Evolutionary conservation across 2,888 invertebrate species (phyloP), one percentile per base, ranked within the genome.

Genomic region (Papilio protenor): DNA sequence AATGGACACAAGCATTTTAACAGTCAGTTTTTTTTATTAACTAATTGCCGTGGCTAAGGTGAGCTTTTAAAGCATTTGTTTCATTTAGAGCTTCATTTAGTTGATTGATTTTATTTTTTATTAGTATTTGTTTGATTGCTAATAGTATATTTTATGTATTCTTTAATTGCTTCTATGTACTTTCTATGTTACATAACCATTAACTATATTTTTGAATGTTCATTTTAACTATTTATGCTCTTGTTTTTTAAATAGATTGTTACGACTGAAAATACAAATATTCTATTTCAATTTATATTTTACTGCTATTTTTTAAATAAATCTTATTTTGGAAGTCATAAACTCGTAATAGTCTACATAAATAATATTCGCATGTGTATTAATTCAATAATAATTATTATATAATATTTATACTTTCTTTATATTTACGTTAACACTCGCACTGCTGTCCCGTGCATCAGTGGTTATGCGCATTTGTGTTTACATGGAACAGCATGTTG

Each of bases 11-110:
- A 72, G 72, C 64, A 52, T 40, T 40, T 40, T 76, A 66, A 72
- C 52, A 70, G 72, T 77, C 77, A 75, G 75, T 79, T 82, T 80
- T 75, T 78, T 80, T 80, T 73, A 75, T 80, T 82, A 84, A 85
- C 83, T 85, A 85, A 83, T 86, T 83, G 85, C 86, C 86, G 88
- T 83, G 84, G 85, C 86, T 85, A 81, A 87, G 87, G 88, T 88
- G 82, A 88, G 87, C 81, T 83, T 82, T 72, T 52, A 52, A 76
- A 40, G 21, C 73, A 33, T 74, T 75, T 0, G n/a, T 69, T 76
- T 57, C 16, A 64, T 64, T 75, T 64, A 75, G 70, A 52, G 55
- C 49, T 55, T 75, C 14, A 3, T 76, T 59, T 69, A 61, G 45
- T 47, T 75, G 14, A 61, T 76, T 40, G 0, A 18, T 78, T 66